phyloP scores from a whole-genome alignment of 1,140 invertebrate species.

The Drosophila tristis region DNA sequence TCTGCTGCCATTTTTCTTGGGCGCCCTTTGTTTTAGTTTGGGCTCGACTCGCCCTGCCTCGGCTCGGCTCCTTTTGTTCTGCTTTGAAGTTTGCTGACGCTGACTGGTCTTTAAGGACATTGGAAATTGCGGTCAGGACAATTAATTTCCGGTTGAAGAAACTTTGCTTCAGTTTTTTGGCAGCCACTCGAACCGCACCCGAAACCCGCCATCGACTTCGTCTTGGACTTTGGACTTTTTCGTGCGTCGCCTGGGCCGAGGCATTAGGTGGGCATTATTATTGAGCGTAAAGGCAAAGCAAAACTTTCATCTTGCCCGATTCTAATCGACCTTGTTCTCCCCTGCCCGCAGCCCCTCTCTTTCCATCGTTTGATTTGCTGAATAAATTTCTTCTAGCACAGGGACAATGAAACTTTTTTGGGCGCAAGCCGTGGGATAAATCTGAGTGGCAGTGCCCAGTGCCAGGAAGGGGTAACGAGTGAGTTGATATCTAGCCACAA shows the following conservation, averaged over 20 bases:
- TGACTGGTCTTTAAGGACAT: conserved; percentile 79
- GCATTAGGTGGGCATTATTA: conserved; percentile 46
- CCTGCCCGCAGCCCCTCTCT: not conserved
- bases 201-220: too few relatives aligned
- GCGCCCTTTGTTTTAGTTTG: conserved; percentile 65
- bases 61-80: conserved; percentile 41
- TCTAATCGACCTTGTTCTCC: conserved; percentile 57
- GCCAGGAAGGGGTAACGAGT: not conserved
- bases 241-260: not conserved
- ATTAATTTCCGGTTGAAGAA: conserved; percentile 80
- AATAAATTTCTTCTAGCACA: conserved; percentile 36
- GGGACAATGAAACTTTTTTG: conserved; percentile 38
- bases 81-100: conserved; percentile 78
- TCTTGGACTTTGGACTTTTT: not conserved
- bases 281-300: conserved; percentile 54
- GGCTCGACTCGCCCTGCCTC: conserved; percentile 4
- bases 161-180: conserved; percentile 74
- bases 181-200: conserved; percentile 45
- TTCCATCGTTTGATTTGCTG: conserved; percentile 8
- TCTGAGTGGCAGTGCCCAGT: not conserved
- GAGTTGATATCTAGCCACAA: not conserved
- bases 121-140: conserved; percentile 80
- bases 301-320: conserved; percentile 25
- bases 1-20: conserved; percentile 61
- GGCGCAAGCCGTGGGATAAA: not conserved